phyloP scores from a whole-genome alignment of 92 coral and sea anemone species.

The Parazoanthus darwini region DNA sequence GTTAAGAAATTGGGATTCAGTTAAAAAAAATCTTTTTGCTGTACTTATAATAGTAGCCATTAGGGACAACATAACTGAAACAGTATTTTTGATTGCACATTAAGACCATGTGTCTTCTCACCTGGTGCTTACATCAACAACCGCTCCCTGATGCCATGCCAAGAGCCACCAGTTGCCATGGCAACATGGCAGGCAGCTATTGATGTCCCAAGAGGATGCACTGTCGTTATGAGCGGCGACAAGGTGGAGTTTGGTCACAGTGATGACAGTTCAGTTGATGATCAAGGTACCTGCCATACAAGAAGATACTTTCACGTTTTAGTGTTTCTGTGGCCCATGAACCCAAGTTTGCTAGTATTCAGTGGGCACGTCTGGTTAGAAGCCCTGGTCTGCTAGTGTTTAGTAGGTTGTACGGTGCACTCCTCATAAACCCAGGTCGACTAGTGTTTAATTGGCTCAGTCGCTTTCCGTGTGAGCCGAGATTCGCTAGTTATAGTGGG shows the following conservation, averaged over 20 bases:
- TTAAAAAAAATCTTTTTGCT: background rate
- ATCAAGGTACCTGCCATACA: constrained; percentile 44
- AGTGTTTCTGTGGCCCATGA: background rate
- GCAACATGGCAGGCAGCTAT: constrained; percentile 98
- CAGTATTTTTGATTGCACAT: background rate
- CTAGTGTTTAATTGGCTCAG: too few species aligned
- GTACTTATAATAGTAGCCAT: background rate
- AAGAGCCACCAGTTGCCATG: constrained; percentile 99
- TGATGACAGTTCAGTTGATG: constrained; percentile 26
- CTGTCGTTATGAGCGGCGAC: constrained; percentile 92
- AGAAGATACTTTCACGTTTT: background rate
- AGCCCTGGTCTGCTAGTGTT: too few species aligned
- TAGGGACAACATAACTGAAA: background rate
- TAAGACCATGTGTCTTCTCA: constrained; percentile 89
- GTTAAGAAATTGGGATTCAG: too few species aligned
- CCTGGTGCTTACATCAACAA: constrained; percentile 99
- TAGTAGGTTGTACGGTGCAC: too few species aligned
- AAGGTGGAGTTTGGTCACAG: constrained; percentile 51
- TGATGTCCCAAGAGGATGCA: constrained; percentile 92
- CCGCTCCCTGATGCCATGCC: constrained; percentile 99
- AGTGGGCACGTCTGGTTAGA: background rate
- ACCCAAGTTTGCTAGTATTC: background rate
- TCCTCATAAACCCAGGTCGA: too few species aligned
- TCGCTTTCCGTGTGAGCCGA: too few species aligned
- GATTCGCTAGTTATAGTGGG: background rate